These are phyloP conservation scores for Spheniscus mendiculus DNA, from an alignment of 2,113 vertebrate species.

Conservation along the genomic window DNA sequence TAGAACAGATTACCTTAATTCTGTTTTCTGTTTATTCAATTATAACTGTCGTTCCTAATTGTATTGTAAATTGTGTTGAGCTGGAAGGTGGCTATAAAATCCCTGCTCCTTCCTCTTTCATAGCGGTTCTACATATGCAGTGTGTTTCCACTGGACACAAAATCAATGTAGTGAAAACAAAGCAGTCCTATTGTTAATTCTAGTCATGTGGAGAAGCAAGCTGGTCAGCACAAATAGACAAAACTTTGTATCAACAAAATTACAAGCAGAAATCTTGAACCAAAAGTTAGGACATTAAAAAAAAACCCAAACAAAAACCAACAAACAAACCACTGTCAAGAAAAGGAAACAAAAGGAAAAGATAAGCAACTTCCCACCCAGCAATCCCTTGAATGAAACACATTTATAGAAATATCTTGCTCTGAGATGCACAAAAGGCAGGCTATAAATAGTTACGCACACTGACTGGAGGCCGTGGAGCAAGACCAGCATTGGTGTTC, in stretches of 20 bases:
- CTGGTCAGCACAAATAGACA: neutral
- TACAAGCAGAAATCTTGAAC: neutral
- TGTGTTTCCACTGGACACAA: neutral
- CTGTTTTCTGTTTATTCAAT: slow-evolving; percentile 74
- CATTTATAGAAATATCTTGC: neutral
- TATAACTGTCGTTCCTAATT: slow-evolving; percentile 47
- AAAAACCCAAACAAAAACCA: neutral
- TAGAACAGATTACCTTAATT: slow-evolving; percentile 76
- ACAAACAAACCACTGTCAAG: neutral
- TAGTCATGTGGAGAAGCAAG: neutral
- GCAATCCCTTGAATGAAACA: neutral
- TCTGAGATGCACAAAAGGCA: neutral
- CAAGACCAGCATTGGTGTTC: neutral
- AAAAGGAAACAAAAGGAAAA: neutral
- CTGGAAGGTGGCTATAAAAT: slow-evolving; percentile 21
- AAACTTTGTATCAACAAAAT: neutral
- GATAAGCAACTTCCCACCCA: neutral
- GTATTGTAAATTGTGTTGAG: slow-evolving; percentile 31
- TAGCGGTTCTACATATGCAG: neutral
- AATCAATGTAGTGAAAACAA: slow-evolving; percentile 18
- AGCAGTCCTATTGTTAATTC: neutral
- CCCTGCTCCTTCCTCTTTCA: slow-evolving; percentile 24
- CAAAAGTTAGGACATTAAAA: neutral
- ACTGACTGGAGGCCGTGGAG: neutral
- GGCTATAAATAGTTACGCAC: neutral